phyloP scores from a whole-genome alignment of 2,888 invertebrate species.

The Dryomyza anilis region DNA sequence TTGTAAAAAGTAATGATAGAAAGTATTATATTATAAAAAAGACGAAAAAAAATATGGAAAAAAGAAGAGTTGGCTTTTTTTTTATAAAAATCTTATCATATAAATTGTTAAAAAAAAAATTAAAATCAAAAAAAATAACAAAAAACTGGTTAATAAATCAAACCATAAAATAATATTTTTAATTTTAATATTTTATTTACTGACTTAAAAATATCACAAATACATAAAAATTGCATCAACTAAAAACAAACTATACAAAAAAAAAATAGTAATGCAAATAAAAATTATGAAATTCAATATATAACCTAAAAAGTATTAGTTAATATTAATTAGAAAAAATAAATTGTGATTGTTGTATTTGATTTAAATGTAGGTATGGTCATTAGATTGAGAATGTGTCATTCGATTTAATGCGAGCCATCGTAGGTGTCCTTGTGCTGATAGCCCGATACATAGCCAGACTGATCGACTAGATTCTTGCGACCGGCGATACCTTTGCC shows the following conservation, averaged over 20 bases:
- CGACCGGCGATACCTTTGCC: slow-evolving; percentile 86
- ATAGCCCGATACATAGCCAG: slow-evolving; percentile 85
- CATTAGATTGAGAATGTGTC: background rate
- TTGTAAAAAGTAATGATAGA: no score
- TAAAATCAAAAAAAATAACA: background rate
- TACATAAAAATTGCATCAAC: slow-evolving; percentile 28
- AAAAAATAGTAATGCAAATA: background rate
- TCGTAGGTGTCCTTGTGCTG: slow-evolving; percentile 81
- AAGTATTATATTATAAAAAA: no score
- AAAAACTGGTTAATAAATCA: background rate
- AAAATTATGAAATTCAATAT: background rate
- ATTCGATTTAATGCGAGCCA: slow-evolving; percentile 63
- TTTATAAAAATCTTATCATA: background rate
- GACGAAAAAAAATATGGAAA: no score
- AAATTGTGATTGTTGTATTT: no score
- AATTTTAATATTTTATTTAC: slow-evolving; percentile 10
- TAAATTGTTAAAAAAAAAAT: background rate
- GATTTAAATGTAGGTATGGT: background rate
- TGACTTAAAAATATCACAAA: slow-evolving; percentile 48
- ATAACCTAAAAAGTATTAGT: no score
- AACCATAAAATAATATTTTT: background rate
- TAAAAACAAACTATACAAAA: background rate
- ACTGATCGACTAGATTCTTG: slow-evolving; percentile 73
- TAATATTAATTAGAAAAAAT: no score
- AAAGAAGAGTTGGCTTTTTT: background rate